Base-by-base conservation (phyloP, 2,797 vertebrate species). In the Malacoctenus gilli region DNA sequence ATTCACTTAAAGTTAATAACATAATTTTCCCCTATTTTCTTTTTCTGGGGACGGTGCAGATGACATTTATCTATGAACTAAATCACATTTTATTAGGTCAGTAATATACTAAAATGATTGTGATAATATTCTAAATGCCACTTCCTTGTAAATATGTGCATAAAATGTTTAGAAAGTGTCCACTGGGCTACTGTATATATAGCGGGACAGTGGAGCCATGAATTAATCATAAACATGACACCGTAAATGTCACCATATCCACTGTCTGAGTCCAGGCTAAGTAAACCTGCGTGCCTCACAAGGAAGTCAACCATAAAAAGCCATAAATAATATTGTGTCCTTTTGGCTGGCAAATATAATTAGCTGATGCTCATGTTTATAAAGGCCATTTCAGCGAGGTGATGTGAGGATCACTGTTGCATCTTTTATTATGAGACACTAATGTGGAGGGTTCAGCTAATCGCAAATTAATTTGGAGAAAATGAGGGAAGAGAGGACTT, bases 261-360 rank as follows among this genome's bases (percentile, higher is more conserved):
- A 72, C 41, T 69, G 72, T 77, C 50, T 63, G 50, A 72, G 48
- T 44, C 22, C 21, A 68, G 55, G 64, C 42, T 52, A 72, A 80
- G 65, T 70, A 73, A 83, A 69, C 30, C 39, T 60, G 8, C 2
- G 20, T 60, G 54, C 64, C 68, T 72, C 59, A 46, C 54, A 65
- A 75, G 47, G 69, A 82, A 80, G 67, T 77, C 76, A 68, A 72
- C 56, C 76, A 78, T 80, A 72, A 68, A 55, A 39, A 66, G 46
- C 54, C 65, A 77, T 84, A 82, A 85, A 87, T 85, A 83, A 86
- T 39, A 70, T 28, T 47, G 36, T 85, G 80, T 83, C 79, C 82
- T 83, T 85, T 86, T 75, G 69, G 59, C 63, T 71, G 72, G 77
- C 72, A 84, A 85, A 85, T 75, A 70, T 78, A 88, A 89, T 85